Conservation (phyloP, 2,888 invertebrate species). For the Tribolium freemani region DNA sequence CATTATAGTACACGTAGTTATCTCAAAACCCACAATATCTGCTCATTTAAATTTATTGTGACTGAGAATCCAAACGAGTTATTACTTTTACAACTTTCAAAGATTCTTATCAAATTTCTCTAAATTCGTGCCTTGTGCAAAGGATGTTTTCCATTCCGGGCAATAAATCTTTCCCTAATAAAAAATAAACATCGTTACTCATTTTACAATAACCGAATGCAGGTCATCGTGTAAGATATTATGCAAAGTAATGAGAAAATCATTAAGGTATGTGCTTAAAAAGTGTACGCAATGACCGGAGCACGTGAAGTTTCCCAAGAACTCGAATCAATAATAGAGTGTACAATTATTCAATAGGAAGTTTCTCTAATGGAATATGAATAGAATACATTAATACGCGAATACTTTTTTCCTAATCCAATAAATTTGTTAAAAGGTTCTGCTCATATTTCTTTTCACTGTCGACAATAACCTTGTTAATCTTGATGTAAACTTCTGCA, state of each 20-base stretch:
- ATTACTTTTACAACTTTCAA: background rate
- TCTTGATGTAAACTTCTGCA: constrained; percentile 52
- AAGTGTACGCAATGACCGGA: background rate
- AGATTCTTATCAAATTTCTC: background rate
- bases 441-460: constrained; percentile 54
- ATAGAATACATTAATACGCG: constrained; percentile 51
- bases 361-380: constrained; percentile 43
- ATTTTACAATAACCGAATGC: background rate
- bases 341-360: constrained; percentile 38
- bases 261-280: background rate
- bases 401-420: constrained; percentile 55
- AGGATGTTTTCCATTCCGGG: background rate
- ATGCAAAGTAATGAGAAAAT: background rate
- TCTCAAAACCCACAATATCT: background rate
- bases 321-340: constrained; percentile 20
- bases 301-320: constrained; percentile 23
- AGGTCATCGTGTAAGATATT: background rate
- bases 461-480: constrained; percentile 56
- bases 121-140: background rate
- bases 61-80: background rate
- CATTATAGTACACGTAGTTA: background rate
- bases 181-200: background rate
- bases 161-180: background rate
- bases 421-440: constrained; percentile 56
- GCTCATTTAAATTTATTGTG: background rate